A percentile compares a stretch with the other conserved stretches of the same genome.
phyloP scores from a whole-genome alignment of 1,140 invertebrate species.

The Tenebrio molitor region DNA sequence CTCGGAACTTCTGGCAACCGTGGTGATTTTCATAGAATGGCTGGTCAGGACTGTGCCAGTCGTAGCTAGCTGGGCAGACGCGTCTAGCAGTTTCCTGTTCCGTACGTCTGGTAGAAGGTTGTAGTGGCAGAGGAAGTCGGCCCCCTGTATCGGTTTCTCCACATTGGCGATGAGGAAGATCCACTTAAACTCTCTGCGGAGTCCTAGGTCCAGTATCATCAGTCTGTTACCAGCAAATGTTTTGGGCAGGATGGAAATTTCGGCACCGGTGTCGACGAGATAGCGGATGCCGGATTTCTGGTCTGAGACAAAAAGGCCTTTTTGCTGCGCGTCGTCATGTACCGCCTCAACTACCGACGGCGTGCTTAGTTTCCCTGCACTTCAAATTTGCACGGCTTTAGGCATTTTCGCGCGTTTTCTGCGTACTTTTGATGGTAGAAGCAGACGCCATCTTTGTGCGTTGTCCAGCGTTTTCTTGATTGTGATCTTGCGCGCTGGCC shows the following conservation, averaged over 20 bases:
- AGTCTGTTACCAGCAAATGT: neutral
- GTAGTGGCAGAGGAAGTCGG: slow-evolving; percentile 58
- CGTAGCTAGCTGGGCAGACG: slow-evolving; percentile 14
- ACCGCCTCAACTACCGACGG: neutral
- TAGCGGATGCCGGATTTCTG: no score
- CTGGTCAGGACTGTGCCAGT: no score
- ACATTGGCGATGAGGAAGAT: slow-evolving; percentile 64
- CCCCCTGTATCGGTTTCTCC: slow-evolving; percentile 63
- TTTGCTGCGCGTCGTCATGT: neutral
- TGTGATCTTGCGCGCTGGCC: no score
- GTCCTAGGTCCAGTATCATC: slow-evolving; percentile 41
- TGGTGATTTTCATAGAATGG: neutral
- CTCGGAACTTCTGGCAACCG: neutral
- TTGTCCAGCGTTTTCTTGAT: neutral
- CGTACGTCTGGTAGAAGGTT: neutral
- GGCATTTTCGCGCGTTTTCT: neutral
- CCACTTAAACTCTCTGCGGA: slow-evolving; percentile 42
- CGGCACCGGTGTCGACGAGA: no score
- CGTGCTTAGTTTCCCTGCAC: neutral
- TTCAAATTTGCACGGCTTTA: neutral
- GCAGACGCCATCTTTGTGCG: neutral
- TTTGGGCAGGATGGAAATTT: neutral
- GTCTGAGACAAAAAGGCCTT: neutral
- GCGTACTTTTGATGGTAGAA: neutral
- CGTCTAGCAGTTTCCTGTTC: neutral